These are phyloP conservation scores for Corydoras sp. DNA, from an alignment of 2,113 vertebrate genomes.

Conservation along the genomic window DNA sequence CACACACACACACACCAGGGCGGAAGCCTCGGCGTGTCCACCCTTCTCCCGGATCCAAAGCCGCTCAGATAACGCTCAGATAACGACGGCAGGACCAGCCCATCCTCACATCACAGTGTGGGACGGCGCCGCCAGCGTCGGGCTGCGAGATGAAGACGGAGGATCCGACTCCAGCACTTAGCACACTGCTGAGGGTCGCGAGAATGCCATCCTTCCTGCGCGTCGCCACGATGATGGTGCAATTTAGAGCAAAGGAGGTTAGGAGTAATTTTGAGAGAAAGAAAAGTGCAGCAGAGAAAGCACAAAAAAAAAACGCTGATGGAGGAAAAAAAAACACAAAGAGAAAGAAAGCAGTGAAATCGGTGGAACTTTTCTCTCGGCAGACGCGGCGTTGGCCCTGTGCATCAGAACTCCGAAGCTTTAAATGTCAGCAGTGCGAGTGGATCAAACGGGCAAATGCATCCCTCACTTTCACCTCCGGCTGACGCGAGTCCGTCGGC, in stretches of 20 bases:
- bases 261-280: not conserved
- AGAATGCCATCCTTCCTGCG: not conserved
- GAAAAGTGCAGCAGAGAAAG: not conserved
- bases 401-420: constrained; percentile 39
- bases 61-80: too few relatives aligned
- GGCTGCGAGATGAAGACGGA: not conserved
- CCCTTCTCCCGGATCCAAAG: constrained; percentile 5
- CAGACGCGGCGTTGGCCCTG: constrained; percentile 44
- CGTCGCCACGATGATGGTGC: not conserved
- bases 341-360: constrained; percentile 40
- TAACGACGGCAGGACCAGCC: not conserved
- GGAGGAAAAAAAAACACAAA: not conserved
- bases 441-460: constrained; percentile 52
- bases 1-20: constrained; percentile 5
- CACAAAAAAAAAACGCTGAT: constrained; percentile 12
- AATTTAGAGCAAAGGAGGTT: constrained; percentile 11
- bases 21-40: not conserved
- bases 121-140: too few relatives aligned
- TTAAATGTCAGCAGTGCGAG: constrained; percentile 55
- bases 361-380: constrained; percentile 33
- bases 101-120: not conserved
- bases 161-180: not conserved
- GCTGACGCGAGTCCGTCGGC: not conserved
- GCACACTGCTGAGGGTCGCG: not conserved
- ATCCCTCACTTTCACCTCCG: constrained; percentile 6